Conservation (phyloP, 2,797 vertebrate species). For the Acipenser ruthenus region DNA sequence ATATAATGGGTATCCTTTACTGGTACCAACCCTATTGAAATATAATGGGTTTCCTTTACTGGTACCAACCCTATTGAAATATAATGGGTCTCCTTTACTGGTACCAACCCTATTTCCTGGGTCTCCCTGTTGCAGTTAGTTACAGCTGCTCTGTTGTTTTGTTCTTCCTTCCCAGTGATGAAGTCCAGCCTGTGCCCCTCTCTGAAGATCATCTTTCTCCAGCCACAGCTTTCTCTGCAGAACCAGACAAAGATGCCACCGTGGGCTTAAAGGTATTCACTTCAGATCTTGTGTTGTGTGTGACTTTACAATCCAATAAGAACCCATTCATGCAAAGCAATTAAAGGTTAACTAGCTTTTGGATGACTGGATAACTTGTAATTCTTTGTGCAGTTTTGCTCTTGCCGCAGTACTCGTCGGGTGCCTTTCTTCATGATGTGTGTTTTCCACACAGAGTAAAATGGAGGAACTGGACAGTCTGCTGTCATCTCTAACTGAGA, state of each 20-base stretch:
- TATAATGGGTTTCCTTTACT: no score
- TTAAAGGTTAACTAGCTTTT: no score
- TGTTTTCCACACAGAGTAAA: constrained; percentile 41
- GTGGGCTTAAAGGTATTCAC: constrained; percentile 44
- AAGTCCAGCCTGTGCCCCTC: constrained; percentile 22
- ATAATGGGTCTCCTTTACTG: no score
- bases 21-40: no score
- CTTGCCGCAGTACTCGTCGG: no score
- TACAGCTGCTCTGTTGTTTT: not conserved
- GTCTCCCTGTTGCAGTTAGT: no score
- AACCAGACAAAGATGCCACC: constrained; percentile 31
- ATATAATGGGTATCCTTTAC: no score
- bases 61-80: no score
- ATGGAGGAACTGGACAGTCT: constrained; percentile 67
- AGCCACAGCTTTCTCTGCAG: constrained; percentile 28
- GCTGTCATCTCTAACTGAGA: constrained; percentile 60
- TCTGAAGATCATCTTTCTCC: constrained; percentile 31
- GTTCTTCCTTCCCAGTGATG: constrained; percentile 36
- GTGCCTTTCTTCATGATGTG: no score
- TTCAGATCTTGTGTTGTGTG: not conserved
- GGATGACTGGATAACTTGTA: no score
- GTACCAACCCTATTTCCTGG: no score
- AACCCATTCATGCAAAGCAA: no score
- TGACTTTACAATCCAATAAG: constrained; percentile 15
- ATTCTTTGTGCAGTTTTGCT: not conserved